Conservation (phyloP, 2,888 invertebrate species). For the Salticus scenicus region DNA sequence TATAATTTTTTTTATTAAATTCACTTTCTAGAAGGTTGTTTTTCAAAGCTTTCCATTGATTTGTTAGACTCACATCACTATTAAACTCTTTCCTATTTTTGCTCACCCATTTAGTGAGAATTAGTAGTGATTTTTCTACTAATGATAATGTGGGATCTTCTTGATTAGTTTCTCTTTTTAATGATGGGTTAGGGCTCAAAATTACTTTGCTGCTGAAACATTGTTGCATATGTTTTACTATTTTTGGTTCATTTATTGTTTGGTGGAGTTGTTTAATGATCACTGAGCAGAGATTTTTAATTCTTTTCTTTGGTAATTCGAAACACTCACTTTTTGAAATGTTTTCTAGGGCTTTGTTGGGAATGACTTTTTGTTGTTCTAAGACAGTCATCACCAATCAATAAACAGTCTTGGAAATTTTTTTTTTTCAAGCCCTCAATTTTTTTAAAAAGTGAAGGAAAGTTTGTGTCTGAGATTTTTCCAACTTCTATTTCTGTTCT, state of each 20-base stretch:
- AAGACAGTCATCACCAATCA: slow-evolving; percentile 7
- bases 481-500: neutral
- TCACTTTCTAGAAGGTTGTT: neutral
- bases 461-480: neutral
- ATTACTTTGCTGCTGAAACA: neutral
- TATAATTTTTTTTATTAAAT: neutral
- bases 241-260: neutral
- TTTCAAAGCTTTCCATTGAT: neutral
- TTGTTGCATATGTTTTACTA: neutral
- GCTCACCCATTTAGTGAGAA: slow-evolving; percentile 2
- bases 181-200: neutral
- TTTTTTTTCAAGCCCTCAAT: neutral
- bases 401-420: neutral
- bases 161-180: neutral
- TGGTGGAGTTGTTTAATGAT: neutral
- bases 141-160: no score
- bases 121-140: neutral
- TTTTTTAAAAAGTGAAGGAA: slow-evolving; percentile 4
- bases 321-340: neutral
- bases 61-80: neutral
- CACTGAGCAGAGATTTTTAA: neutral
- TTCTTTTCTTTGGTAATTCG: neutral
- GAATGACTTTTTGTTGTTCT: slow-evolving; percentile 6
- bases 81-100: no score
- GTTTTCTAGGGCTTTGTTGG: neutral